phyloP scores from a whole-genome alignment of 2,113 vertebrate genomes.

The Scortum barcoo region DNA sequence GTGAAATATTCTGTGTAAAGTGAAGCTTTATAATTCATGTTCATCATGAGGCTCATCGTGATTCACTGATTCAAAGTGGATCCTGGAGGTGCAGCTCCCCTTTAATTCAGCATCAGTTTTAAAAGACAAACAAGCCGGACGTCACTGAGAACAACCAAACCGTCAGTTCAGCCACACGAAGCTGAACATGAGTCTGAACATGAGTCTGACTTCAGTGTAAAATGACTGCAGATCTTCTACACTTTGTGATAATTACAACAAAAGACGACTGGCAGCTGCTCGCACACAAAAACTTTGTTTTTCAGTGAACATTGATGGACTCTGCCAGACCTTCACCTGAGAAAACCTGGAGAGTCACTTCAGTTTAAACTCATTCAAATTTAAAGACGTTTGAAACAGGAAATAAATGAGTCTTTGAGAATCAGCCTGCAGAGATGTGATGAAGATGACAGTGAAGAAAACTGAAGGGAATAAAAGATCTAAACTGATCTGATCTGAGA shows the following conservation, averaged over 20 bases:
- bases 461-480: too few species aligned
- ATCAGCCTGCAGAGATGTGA: conserved; percentile 4
- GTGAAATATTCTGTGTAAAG: too few species aligned
- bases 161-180: neutral
- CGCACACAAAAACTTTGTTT: neutral
- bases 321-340: neutral
- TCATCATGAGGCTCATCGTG: neutral
- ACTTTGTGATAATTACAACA: neutral
- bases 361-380: neutral
- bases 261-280: neutral
- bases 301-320: neutral
- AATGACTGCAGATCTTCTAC: neutral
- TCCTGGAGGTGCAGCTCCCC: conserved; percentile 17
- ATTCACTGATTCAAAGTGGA: neutral
- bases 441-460: too few species aligned
- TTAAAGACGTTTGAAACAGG: too few species aligned
- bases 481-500: neutral
- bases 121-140: neutral
- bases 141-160: neutral
- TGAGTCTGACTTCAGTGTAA: neutral
- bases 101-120: neutral
- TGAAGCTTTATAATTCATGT: neutral
- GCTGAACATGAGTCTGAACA: too few species aligned
- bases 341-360: neutral
- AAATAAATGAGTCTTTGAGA: neutral